Conservation (phyloP, 2,888 invertebrate species). For the Anaspis maculata region DNA sequence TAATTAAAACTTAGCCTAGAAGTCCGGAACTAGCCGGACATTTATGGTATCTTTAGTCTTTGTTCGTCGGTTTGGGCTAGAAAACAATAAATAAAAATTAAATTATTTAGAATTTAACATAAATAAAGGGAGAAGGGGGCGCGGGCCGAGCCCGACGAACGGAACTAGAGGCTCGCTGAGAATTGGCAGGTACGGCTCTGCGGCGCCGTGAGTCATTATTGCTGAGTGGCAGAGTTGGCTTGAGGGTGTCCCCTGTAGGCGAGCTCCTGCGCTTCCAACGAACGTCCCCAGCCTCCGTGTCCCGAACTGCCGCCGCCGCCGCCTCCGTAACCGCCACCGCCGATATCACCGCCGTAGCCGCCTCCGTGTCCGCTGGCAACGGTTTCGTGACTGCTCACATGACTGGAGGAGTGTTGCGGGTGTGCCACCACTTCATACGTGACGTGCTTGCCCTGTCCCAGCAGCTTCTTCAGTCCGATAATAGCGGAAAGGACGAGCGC, state of each 20-base stretch:
- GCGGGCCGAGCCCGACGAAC: slow-evolving; percentile 20
- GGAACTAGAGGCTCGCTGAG: slow-evolving; percentile 24
- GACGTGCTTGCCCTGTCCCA: slow-evolving; percentile 72
- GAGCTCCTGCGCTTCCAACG: slow-evolving; percentile 64
- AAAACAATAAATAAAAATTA: slow-evolving; percentile 6
- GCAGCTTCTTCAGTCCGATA: slow-evolving; percentile 74
- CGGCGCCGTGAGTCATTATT: slow-evolving; percentile 7
- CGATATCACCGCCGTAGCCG: slow-evolving; percentile 50
- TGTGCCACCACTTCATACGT: slow-evolving; percentile 83
- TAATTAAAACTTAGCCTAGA: slow-evolving; percentile 25
- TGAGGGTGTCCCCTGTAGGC: slow-evolving; percentile 65
- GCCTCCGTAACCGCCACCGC: slow-evolving; percentile 33
- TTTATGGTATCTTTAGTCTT: slow-evolving; percentile 33
- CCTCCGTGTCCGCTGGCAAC: slow-evolving; percentile 39
- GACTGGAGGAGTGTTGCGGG: slow-evolving; percentile 67
- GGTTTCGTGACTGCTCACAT: slow-evolving; percentile 61
- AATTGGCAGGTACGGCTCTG: slow-evolving; percentile 37
- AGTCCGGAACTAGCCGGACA: slow-evolving; percentile 26
- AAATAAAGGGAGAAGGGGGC: no score
- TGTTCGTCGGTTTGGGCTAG: slow-evolving; percentile 25
- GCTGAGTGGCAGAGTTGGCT: no score
- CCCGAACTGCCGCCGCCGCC: slow-evolving; percentile 51
- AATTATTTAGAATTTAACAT: no score
- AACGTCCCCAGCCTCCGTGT: slow-evolving; percentile 67
- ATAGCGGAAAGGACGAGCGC: slow-evolving; percentile 76